phyloP scores from a whole-genome alignment of 2,888 invertebrate genomes.

The Drosophila prolongata region DNA sequence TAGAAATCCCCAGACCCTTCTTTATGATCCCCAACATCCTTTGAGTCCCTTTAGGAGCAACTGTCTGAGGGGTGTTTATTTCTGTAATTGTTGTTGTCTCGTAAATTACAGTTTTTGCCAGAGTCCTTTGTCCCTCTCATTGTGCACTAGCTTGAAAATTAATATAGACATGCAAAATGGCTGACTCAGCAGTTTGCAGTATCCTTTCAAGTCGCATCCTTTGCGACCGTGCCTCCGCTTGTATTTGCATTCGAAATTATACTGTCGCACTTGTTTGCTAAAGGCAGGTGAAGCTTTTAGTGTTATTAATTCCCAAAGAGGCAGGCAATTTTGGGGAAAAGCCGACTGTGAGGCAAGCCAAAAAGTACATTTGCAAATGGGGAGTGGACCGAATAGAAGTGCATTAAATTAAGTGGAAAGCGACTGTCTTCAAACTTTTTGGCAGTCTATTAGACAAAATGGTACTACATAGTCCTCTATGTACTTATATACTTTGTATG shows the following conservation, averaged over 20 bases:
- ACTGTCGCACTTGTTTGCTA: constrained; percentile 30
- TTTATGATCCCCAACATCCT: constrained; percentile 35
- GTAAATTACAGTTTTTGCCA: constrained; percentile 47
- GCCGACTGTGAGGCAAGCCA: neutral
- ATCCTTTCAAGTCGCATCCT: constrained; percentile 9
- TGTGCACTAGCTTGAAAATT: constrained; percentile 35
- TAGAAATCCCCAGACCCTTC: neutral
- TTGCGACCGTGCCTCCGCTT: neutral
- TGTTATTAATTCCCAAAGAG: constrained; percentile 35
- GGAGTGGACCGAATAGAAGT: constrained; percentile 1
- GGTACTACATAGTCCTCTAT: neutral
- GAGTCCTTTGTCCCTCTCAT: constrained; percentile 25
- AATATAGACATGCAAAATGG: constrained; percentile 48
- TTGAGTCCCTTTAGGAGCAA: constrained; percentile 39
- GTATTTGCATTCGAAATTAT: constrained; percentile 40
- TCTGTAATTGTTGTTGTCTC: constrained; percentile 53
- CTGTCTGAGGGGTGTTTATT: constrained; percentile 38
- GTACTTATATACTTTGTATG: constrained; percentile 1
- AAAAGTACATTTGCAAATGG: constrained; percentile 35
- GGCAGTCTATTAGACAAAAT: neutral
- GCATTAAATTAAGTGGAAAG: constrained; percentile 24
- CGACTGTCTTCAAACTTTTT: neutral
- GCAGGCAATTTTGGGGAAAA: constrained; percentile 1
- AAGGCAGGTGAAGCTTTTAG: constrained; percentile 38
- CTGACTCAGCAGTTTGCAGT: constrained; percentile 13